Conservation (phyloP, 2,888 invertebrate species). For the Lordiphosa fenestrarum region DNA sequence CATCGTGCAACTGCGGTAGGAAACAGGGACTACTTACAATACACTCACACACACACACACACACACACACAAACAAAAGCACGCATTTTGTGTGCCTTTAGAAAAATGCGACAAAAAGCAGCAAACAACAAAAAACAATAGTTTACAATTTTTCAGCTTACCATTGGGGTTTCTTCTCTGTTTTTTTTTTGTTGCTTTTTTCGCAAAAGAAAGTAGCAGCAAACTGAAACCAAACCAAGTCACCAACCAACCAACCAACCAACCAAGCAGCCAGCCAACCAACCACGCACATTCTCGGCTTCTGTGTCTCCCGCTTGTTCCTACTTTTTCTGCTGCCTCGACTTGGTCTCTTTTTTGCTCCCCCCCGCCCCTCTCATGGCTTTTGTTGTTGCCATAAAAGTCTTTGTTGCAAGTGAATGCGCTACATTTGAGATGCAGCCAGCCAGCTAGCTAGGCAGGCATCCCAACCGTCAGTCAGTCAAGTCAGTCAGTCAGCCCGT, state of each 20-base stretch:
- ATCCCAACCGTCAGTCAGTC: background rate
- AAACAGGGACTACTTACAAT: too few relatives aligned
- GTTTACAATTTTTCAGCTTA: slow-evolving; percentile 38
- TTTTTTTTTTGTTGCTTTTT: slow-evolving; percentile 14
- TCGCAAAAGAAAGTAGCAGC: slow-evolving; percentile 18
- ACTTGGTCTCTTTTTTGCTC: slow-evolving; percentile 1
- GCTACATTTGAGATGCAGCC: slow-evolving; percentile 51
- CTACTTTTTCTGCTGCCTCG: slow-evolving; percentile 1
- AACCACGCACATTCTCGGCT: background rate
- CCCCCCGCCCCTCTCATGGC: background rate
- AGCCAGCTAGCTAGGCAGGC: background rate
- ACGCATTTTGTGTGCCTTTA: slow-evolving; percentile 3
- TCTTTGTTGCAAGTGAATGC: slow-evolving; percentile 69
- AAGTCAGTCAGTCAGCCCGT: slow-evolving; percentile 2
- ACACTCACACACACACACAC: too few relatives aligned
- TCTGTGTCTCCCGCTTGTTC: background rate
- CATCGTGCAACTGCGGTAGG: too few relatives aligned
- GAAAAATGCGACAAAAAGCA: slow-evolving; percentile 45
- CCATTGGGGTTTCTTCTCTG: slow-evolving; percentile 12
- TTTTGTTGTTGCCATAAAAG: slow-evolving; percentile 49
- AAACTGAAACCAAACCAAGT: slow-evolving; percentile 13
- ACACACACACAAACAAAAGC: too few relatives aligned
- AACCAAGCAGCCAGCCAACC: background rate
- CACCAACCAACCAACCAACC: slow-evolving; percentile 3
- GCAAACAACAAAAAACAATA: slow-evolving; percentile 47